A percentile compares a stretch with the other conserved stretches of the same genome.
phyloP scores from a whole-genome alignment of 2,888 invertebrate genomes.

The Lepidochitona cinerea region DNA sequence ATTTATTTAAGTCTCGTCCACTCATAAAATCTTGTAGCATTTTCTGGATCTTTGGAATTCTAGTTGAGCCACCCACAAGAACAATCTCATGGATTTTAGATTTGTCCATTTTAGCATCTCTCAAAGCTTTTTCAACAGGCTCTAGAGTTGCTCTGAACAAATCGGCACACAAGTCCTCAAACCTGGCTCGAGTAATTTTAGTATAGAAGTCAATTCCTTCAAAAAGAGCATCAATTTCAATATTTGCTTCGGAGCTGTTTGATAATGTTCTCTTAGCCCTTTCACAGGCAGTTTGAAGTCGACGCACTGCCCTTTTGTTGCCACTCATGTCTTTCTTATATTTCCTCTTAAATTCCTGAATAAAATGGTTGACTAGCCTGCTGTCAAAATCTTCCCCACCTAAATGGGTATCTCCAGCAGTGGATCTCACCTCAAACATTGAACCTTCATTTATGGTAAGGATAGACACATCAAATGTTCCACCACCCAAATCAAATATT shows the following conservation, averaged over 20 bases:
- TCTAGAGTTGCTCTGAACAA: conserved; percentile 77
- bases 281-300: conserved; percentile 63
- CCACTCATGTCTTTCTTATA: conserved; percentile 50
- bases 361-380: conserved; percentile 55
- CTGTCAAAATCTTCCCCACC: conserved; percentile 67
- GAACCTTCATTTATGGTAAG: conserved; percentile 76
- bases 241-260: conserved; percentile 50
- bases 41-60: conserved; percentile 66
- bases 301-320: conserved; percentile 52
- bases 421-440: conserved; percentile 64
- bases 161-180: conserved; percentile 62
- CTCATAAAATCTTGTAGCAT: conserved; percentile 61
- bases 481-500: conserved; percentile 75
- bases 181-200: conserved; percentile 60
- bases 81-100: conserved; percentile 83
- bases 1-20: conserved; percentile 56
- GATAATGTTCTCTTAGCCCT: conserved; percentile 63
- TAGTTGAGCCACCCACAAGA: conserved; percentile 78
- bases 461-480: conserved; percentile 72
- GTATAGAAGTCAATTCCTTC: conserved; percentile 65
- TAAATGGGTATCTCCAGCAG: conserved; percentile 65
- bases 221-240: conserved; percentile 62
- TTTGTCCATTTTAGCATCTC: conserved; percentile 85
- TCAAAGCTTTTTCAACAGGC: conserved; percentile 84
- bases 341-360: conserved; percentile 59